Percentiles rank a stretch among this genome's conserved stretches.
Evolutionary conservation across 2,113 vertebrate species (phyloP).

Genomic region (Megaptera novaeangliae): DNA sequence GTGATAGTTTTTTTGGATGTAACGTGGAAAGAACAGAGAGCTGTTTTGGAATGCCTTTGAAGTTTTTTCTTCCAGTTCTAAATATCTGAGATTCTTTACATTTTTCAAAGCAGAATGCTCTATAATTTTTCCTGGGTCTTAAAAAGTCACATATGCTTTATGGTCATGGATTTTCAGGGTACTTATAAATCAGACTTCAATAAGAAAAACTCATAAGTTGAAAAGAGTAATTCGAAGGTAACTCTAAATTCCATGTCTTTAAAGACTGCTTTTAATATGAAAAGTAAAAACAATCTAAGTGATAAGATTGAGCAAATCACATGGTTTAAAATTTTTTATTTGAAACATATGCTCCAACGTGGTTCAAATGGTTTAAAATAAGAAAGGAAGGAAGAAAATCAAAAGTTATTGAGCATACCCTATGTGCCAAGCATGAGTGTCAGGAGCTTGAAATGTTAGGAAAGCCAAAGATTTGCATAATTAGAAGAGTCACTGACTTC

Average conservation of each 20-base stretch:
- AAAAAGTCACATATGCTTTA: neutral
- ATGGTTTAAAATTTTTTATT: neutral
- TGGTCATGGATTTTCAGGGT: neutral
- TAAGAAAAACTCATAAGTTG: neutral
- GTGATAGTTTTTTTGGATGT: conserved; percentile 28
- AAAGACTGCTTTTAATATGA: neutral
- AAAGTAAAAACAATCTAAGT: neutral
- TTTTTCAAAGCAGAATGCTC: conserved; percentile 38
- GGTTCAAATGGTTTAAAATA: neutral
- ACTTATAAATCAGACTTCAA: neutral
- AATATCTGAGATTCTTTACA: conserved; percentile 59
- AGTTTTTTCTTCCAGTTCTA: conserved; percentile 45
- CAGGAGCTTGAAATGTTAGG: neutral
- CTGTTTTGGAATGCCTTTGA: conserved; percentile 48
- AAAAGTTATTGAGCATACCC: neutral
- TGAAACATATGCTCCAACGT: neutral
- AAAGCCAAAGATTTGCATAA: neutral
- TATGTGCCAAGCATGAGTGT: neutral
- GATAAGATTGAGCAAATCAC: neutral
- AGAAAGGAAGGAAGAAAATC: neutral
- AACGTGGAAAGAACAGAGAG: conserved; percentile 43
- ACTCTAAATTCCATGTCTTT: neutral
- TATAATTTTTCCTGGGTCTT: neutral
- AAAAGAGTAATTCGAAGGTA: neutral
- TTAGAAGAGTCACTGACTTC: neutral